These are phyloP conservation scores for Drosophila rufa DNA, from an alignment of 1,140 invertebrate species.

Conservation along the genomic window DNA sequence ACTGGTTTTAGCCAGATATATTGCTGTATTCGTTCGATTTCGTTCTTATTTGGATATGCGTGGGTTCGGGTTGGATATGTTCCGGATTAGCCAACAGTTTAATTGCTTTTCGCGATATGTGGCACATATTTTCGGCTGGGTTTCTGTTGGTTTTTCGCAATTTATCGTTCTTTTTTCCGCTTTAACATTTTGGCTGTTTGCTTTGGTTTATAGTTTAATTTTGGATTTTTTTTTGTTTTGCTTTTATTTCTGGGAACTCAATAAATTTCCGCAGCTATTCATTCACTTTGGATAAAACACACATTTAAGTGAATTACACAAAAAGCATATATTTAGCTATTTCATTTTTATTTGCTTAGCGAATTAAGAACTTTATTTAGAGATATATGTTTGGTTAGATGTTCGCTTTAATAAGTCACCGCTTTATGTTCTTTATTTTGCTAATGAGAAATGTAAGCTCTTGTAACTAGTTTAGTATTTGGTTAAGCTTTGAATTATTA, in stretches of 20 bases:
- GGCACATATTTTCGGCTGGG: slow-evolving; percentile 30
- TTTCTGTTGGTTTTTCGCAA: slow-evolving; percentile 7
- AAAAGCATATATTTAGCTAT: not conserved
- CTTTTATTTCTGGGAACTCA: not conserved
- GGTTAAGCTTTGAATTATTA: too few species aligned
- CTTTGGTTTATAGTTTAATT: not conserved
- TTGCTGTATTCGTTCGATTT: slow-evolving; percentile 15
- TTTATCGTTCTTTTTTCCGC: slow-evolving; percentile 43
- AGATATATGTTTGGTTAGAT: not conserved
- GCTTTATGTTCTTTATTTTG: not conserved
- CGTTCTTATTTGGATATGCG: slow-evolving; percentile 16
- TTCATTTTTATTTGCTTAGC: not conserved
- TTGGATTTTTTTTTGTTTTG: not conserved
- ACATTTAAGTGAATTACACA: not conserved
- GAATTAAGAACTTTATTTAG: not conserved
- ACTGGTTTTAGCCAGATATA: slow-evolving; percentile 24
- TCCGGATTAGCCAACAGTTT: slow-evolving; percentile 28
- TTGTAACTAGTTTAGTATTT: not conserved
- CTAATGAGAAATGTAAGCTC: not conserved
- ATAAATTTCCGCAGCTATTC: not conserved
- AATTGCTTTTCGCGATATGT: slow-evolving; percentile 43
- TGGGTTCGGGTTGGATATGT: slow-evolving; percentile 14
- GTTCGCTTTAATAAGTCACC: not conserved
- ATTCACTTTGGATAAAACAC: not conserved
- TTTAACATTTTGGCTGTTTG: slow-evolving; percentile 41